Evolutionary conservation across 2,797 vertebrate species (phyloP), one percentile per base, ranked within the genome.

Genomic region (Agapornis canus): DNA sequence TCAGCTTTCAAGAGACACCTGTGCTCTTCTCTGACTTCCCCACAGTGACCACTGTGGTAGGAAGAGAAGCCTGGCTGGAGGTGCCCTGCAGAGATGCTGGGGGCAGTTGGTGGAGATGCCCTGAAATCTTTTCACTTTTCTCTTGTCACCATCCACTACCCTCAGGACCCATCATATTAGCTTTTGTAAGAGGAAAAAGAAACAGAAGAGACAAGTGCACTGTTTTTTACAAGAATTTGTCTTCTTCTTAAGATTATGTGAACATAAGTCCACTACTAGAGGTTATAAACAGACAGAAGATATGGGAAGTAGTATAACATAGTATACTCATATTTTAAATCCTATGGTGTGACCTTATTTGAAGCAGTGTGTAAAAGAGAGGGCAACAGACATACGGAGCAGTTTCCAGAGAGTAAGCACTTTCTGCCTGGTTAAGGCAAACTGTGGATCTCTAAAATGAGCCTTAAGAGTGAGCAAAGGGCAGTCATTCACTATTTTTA

Each of bases 401-500:
- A 39, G 10, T 21, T 91, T 88, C 78, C 39, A n/a, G 47, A 83
- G 29, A 57, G 18, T 32, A 71, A 73, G 20, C 2, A 10, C 47
- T 51, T 84, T 83, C 51, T 81, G 16, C n/a, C 65, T 65, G 32
- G 4, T 43, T 79, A 72, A 61, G 35, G 26, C n/a, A 86, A 94
- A 49, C 27, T 29, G 26, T 1, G 1, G 26, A n/a, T 78, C 52
- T 84, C 57, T 82, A 52, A 82, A 92, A 82, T n/a, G 20, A 92
- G 35, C 8, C 43, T 42, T 77, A 73, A 18, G 6, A 75, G 23
- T 20, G 1, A 91, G 47, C 31, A 81, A 90, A 43, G 54, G 77
- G 78, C n/a, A 69, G 45, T 56, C 21, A 49, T 73, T 85, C 69
- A 19, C 42, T 83, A 32, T 75, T 82, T 91, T 94, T 76, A 86